phyloP scores from a whole-genome alignment of 1,140 invertebrate species.

The Drosophila nigrodunni region DNA sequence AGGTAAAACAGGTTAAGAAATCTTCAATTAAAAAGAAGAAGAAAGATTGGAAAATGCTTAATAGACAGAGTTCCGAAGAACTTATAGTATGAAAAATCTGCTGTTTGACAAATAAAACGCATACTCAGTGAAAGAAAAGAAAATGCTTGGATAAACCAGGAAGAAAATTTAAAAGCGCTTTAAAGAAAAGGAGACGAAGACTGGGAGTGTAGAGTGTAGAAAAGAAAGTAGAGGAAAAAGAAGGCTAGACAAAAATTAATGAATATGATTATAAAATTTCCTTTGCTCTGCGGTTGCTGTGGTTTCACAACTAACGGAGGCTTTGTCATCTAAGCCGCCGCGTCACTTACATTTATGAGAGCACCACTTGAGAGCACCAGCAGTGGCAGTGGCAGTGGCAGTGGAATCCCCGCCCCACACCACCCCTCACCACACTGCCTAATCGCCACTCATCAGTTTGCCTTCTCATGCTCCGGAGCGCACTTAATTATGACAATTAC shows the following conservation, averaged over 20 bases:
- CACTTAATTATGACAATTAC: slow-evolving; percentile 65
- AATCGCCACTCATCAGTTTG: not conserved
- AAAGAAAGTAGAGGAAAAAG: not conserved
- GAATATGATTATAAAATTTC: not conserved
- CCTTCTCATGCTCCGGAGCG: slow-evolving; percentile 1
- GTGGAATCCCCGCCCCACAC: not conserved
- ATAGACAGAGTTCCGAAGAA: too few species aligned
- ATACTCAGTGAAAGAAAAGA: too few species aligned
- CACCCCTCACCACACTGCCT: not conserved
- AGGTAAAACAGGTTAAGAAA: too few species aligned
- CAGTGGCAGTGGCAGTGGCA: not conserved
- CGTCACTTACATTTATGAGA: slow-evolving; percentile 32
- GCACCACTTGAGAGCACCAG: slow-evolving; percentile 26
- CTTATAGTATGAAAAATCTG: too few species aligned
- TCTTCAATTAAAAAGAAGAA: too few species aligned
- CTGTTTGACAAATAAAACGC: too few species aligned
- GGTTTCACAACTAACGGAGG: not conserved
- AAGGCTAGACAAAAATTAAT: not conserved
- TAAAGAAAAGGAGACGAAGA: not conserved
- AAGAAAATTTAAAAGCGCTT: too few species aligned
- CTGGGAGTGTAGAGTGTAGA: not conserved
- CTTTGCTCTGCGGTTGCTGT: not conserved
- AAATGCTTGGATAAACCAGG: too few species aligned
- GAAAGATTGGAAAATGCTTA: too few species aligned
- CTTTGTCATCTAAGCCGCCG: not conserved